A percentile compares a stretch with the other conserved stretches of the same genome.
These are phyloP conservation scores for Melanargia galathea DNA, from an alignment of 2,888 invertebrate species.

Conservation along the genomic window DNA sequence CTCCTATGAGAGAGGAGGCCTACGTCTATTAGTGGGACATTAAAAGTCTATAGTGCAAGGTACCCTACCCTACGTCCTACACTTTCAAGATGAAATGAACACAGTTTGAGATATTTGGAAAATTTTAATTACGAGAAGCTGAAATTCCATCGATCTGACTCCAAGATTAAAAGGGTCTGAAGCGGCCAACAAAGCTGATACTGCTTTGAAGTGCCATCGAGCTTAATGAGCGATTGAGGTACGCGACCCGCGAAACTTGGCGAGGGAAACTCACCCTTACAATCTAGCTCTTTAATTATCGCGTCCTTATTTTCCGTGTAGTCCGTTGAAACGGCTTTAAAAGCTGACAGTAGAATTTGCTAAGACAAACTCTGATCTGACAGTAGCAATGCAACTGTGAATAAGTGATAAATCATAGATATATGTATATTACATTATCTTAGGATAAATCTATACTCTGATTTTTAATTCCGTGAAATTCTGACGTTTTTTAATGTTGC, in stretches of 20 bases:
- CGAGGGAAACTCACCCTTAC: conserved; percentile 47
- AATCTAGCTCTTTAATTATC: conserved; percentile 49
- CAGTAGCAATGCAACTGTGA: too few species aligned
- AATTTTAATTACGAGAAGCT: conserved; percentile 67
- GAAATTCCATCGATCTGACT: conserved; percentile 62
- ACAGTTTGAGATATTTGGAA: conserved; percentile 49
- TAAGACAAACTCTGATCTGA: neutral
- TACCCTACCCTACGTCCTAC: too few species aligned
- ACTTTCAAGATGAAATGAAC: conserved; percentile 46
- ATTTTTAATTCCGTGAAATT: too few species aligned
- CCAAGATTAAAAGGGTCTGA: conserved; percentile 62
- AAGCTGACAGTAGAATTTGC: neutral
- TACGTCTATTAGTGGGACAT: too few species aligned
- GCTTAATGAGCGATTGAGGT: conserved; percentile 53
- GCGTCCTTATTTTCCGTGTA: conserved; percentile 48
- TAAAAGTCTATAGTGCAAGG: too few species aligned
- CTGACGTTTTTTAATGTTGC: too few species aligned
- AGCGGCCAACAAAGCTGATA: conserved; percentile 62
- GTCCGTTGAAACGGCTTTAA: neutral
- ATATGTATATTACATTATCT: too few species aligned
- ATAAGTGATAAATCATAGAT: too few species aligned
- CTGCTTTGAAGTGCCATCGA: conserved; percentile 63
- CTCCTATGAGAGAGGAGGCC: too few species aligned
- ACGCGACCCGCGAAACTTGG: conserved; percentile 36
- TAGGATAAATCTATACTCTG: too few species aligned